Percentiles rank a stretch among this genome's conserved stretches.
These are phyloP conservation scores for Numenius phaeopus DNA, from an alignment of 2,797 vertebrate genomes.

Conservation along the genomic window DNA sequence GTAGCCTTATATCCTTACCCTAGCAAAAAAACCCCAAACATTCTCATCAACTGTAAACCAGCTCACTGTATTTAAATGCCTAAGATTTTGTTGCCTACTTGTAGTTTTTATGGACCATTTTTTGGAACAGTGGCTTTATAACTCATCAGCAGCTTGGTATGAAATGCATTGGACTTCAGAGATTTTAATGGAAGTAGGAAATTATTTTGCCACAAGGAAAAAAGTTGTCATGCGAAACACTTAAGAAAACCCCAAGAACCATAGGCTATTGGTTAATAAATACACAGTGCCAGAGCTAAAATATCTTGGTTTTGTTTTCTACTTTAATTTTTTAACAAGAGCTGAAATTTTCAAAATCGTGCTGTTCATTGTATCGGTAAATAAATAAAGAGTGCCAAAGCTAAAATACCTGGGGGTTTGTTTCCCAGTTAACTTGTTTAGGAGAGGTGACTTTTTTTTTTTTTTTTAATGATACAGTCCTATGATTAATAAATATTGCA, in stretches of 20 bases:
- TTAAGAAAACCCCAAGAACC: neutral
- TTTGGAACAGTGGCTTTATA: neutral
- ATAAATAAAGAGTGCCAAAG: neutral
- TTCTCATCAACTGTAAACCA: neutral
- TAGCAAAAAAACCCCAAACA: neutral
- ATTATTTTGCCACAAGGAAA: neutral
- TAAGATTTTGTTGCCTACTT: neutral
- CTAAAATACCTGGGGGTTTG: neutral
- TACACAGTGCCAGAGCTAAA: neutral
- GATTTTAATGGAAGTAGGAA: neutral
- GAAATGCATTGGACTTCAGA: neutral
- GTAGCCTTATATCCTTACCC: neutral
- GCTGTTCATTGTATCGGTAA: neutral
- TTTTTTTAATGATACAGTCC: neutral
- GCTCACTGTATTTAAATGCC: neutral
- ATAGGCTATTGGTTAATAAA: neutral
- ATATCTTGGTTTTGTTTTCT: neutral
- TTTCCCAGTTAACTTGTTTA: neutral
- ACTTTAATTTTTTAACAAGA: neutral
- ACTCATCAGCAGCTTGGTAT: neutral
- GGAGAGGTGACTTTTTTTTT: neutral
- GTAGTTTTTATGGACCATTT: neutral
- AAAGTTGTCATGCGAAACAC: neutral
- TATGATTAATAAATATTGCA: neutral
- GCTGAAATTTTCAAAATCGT: neutral